phyloP scores from a whole-genome alignment of 2,888 invertebrate genomes.

The Pristionchus arcanus region DNA sequence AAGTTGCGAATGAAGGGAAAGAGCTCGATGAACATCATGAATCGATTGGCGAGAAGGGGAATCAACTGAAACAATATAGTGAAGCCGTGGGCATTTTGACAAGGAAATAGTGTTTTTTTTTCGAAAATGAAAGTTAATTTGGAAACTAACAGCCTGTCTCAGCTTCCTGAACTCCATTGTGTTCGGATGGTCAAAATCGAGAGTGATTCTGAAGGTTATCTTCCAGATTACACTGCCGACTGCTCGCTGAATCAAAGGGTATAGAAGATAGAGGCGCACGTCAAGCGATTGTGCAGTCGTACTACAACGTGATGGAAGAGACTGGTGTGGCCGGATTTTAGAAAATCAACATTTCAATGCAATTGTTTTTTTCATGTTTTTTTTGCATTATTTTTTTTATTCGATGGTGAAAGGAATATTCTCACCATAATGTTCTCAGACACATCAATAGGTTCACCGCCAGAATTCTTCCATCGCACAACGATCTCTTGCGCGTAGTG shows the following conservation, averaged over 20 bases:
- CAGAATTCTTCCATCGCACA: background rate
- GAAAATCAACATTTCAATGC: too few species aligned
- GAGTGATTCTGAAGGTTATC: background rate
- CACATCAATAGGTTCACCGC: background rate
- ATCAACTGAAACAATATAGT: too few species aligned
- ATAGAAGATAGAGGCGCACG: too few species aligned
- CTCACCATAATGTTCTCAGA: conserved; percentile 18
- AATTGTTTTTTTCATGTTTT: too few species aligned
- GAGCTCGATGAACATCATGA: conserved; percentile 11
- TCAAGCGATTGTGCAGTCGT: too few species aligned
- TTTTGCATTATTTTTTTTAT: too few species aligned
- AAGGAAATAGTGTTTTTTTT: background rate
- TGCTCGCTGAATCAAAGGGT: background rate
- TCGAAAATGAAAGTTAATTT: background rate
- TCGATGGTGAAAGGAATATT: too few species aligned
- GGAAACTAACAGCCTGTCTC: background rate
- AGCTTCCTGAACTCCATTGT: background rate
- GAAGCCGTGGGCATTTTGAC: too few species aligned
- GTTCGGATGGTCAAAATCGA: conserved; percentile 8
- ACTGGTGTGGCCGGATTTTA: too few species aligned
- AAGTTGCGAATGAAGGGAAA: conserved; percentile 2
- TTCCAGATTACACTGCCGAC: conserved; percentile 17
- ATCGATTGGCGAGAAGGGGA: too few species aligned
- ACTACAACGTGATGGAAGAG: too few species aligned
- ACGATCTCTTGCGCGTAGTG: conserved; percentile 32